Percentiles rank a stretch among this genome's conserved stretches.
phyloP scores from a whole-genome alignment of 2,888 invertebrate genomes.

The Unio delphinus region DNA sequence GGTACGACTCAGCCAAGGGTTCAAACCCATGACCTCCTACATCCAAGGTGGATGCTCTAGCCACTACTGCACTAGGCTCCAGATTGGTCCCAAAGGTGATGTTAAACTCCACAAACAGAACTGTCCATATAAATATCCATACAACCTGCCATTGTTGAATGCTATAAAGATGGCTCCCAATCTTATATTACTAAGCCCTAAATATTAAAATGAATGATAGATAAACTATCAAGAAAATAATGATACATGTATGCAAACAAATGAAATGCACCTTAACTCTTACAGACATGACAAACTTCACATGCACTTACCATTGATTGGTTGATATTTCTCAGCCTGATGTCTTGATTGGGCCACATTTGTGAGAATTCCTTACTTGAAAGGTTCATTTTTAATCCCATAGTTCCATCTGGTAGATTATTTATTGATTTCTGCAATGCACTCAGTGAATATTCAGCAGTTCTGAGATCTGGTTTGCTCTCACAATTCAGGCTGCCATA shows the following conservation, averaged over 20 bases:
- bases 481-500: no score
- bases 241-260: background rate
- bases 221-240: no score
- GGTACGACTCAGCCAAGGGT: no score
- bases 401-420: slow-evolving; percentile 12
- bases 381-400: slow-evolving; percentile 30
- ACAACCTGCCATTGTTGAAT: no score
- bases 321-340: slow-evolving; percentile 47
- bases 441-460: slow-evolving; percentile 16
- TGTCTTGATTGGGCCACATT: slow-evolving; percentile 64
- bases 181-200: background rate
- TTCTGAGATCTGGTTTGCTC: background rate
- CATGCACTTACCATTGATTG: slow-evolving; percentile 27
- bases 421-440: slow-evolving; percentile 35
- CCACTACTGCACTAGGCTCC: no score
- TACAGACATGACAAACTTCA: background rate
- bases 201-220: no score
- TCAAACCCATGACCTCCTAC: no score
- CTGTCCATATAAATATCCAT: no score
- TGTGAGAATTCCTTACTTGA: slow-evolving; percentile 59
- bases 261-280: background rate
- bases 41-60: no score
- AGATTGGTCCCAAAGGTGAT: no score
- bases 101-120: no score
- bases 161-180: no score